Percentiles rank a stretch among this genome's conserved stretches.
These are phyloP conservation scores for Pseudorhiza aurosa DNA, from an alignment of 30 jellyfish, hydroid and myxozoan species.

Conservation along the genomic window DNA sequence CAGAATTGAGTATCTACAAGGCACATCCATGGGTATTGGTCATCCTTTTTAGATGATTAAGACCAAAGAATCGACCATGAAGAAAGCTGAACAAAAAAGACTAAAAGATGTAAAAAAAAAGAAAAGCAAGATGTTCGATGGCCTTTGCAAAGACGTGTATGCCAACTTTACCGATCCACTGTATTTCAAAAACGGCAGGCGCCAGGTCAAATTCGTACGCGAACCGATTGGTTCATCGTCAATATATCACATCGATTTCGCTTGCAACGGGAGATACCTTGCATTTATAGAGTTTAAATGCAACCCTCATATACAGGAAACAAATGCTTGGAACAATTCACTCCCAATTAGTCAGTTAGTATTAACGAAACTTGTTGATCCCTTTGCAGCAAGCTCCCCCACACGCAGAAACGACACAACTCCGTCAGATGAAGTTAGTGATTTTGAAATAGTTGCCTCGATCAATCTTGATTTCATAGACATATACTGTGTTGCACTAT, in stretches of 20 bases:
- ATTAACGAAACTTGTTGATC: background rate
- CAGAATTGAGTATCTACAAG: no score
- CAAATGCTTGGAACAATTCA: background rate
- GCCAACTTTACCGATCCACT: background rate
- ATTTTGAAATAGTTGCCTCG: slow-evolving; percentile 39
- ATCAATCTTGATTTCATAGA: slow-evolving; percentile 24
- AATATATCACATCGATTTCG: slow-evolving; percentile 23
- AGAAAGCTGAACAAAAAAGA: background rate
- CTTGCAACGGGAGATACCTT: slow-evolving; percentile 53
- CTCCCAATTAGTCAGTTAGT: slow-evolving; percentile 30
- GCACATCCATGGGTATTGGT: no score
- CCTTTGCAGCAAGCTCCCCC: background rate
- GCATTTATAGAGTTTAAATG: slow-evolving; percentile 35
- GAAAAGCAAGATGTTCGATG: background rate
- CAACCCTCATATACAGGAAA: background rate
- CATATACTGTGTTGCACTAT: slow-evolving; percentile 30
- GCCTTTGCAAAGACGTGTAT: slow-evolving; percentile 10
- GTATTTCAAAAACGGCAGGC: background rate
- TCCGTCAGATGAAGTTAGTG: background rate
- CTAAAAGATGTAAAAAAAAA: background rate
- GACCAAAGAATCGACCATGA: background rate
- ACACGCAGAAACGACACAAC: background rate
- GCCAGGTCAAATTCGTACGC: background rate
- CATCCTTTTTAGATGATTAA: no score
- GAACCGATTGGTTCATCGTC: background rate